These are phyloP conservation scores for Epicampocera succincta DNA, from an alignment of 2,888 invertebrate genomes.

Conservation along the genomic window DNA sequence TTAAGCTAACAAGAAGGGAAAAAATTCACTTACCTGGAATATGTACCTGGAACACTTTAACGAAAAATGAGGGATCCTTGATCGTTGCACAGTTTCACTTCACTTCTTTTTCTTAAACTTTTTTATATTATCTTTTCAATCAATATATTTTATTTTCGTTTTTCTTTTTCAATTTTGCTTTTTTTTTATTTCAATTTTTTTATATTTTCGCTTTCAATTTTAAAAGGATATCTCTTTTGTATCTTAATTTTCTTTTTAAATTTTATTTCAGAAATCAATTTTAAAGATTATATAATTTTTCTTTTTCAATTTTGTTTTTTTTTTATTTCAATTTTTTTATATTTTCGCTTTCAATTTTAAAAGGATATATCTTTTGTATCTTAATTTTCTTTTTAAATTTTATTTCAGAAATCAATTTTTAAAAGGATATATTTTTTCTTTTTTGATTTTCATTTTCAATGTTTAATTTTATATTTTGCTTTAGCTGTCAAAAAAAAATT, in stretches of 20 bases:
- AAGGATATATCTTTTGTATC: not conserved
- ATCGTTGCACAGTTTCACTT: slow-evolving; percentile 22
- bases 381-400: too few species aligned
- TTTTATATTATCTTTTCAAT: slow-evolving; percentile 2
- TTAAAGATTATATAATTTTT: slow-evolving; percentile 6
- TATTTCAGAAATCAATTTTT: too few species aligned
- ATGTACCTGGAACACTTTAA: not conserved
- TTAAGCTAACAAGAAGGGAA: slow-evolving; percentile 10
- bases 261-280: slow-evolving; percentile 12
- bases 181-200: too few species aligned
- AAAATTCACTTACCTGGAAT: too few species aligned
- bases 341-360: slow-evolving; percentile 3
- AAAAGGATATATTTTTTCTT: too few species aligned
- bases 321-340: slow-evolving; percentile 6
- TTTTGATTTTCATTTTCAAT: too few species aligned
- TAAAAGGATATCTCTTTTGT: slow-evolving; percentile 8
- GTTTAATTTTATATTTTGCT: too few species aligned
- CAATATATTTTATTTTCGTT: too few species aligned
- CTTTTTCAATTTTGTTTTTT: too few species aligned
- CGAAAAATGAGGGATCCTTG: slow-evolving; percentile 14
- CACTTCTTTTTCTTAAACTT: slow-evolving; percentile 22
- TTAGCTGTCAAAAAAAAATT: too few species aligned
- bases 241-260: slow-evolving; percentile 7
- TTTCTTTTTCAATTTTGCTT: too few species aligned
- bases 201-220: slow-evolving; percentile 9